A percentile compares a stretch with the other conserved stretches of the same genome.
Evolutionary conservation across 2,113 vertebrate species (phyloP).

Genomic region (Mirounga angustirostris): DNA sequence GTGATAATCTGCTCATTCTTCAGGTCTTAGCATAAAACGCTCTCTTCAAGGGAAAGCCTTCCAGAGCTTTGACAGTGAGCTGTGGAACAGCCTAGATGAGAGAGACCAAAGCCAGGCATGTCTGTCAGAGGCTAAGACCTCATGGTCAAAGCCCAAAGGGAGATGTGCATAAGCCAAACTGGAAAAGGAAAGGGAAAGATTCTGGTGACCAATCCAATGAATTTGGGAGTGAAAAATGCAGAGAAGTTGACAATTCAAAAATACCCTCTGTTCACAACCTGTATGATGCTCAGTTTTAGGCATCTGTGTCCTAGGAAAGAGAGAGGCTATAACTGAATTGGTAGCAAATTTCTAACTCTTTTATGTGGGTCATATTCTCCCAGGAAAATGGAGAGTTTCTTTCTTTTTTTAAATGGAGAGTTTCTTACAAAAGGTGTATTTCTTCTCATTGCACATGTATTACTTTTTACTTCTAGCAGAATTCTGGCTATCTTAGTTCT

Average conservation of each 20-base stretch:
- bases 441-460: background rate
- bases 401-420: background rate
- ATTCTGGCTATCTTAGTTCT: background rate
- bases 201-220: background rate
- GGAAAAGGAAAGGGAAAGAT: background rate
- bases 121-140: background rate
- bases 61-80: background rate
- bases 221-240: background rate
- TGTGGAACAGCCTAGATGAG: background rate
- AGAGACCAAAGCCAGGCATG: background rate
- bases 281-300: background rate
- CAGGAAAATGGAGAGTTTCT: slow-evolving; percentile 10
- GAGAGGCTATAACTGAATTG: background rate
- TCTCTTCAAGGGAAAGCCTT: background rate
- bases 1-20: background rate
- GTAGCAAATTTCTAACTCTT: background rate
- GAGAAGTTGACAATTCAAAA: background rate
- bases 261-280: background rate
- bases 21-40: background rate
- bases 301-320: background rate
- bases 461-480: background rate
- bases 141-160: background rate
- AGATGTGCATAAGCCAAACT: background rate
- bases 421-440: background rate
- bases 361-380: background rate